Evolutionary conservation across 1,140 invertebrate species (phyloP), one percentile per base, ranked within the genome.

Genomic region (Rhopalosiphum maidis): DNA sequence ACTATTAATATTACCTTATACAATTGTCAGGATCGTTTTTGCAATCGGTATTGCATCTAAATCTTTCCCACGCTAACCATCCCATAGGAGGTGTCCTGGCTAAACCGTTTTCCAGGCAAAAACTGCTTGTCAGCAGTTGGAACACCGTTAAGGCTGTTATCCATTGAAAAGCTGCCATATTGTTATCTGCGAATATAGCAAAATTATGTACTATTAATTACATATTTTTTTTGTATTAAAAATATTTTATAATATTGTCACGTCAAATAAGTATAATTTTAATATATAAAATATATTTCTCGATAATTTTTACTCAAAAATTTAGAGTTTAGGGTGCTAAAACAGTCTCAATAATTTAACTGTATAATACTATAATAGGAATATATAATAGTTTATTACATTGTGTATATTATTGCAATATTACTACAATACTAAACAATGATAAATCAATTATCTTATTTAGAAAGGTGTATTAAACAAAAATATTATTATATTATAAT

Each of bases 41-140:
- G 95, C 98, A 99, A 95, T 99, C 98, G 6, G 97, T 99, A 95
- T 99, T 98, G 95, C 98, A 99, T 92, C 98, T 96, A 95, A 98
- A 99, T 94, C 98, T 95, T 94, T 99, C 97, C 98, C 98, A 99
- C 46, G 98, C 97, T 94, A 99, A 96, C 98, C 98, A 99, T 22
- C 97, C 97, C 96, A 96, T 96, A 8, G 55, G 94, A 23, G 94
- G 94, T 46, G 94, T 95, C 48, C 94, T 91, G 37, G 94, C 94
- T 30, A 95, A 91, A 21, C 94, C 94, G 54, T 95, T 95, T 85
- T 95, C 94, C 88, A 95, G 83, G 30, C 68, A 92, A 60, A 85
- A 77, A n/a, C 37, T 37, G 23, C 37, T 87, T 30, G 90, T 68
- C 30, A 55, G 51, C 51, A 94, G 25, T 51, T 93, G 91, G 21